Evolutionary conservation across 2,888 invertebrate genomes (phyloP).

Genomic region (Leptopterna dolabrata): DNA sequence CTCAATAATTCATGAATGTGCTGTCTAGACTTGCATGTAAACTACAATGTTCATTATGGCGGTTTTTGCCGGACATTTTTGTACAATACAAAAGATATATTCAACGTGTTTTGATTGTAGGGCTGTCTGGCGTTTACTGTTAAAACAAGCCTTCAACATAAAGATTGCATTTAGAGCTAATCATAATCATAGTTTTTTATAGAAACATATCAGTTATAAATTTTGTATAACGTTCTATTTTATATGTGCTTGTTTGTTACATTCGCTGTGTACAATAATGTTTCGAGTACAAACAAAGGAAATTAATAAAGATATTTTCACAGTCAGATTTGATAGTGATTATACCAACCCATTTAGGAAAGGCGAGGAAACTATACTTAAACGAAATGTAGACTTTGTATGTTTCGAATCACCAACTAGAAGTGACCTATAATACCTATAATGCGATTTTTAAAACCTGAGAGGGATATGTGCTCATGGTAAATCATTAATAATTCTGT

Average conservation of each 20-base stretch:
- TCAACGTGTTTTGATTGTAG: constrained; percentile 23
- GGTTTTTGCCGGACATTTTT: constrained; percentile 22
- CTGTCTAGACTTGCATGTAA: constrained; percentile 29
- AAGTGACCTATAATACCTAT: no score
- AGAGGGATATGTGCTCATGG: no score
- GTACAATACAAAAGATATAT: constrained; percentile 26
- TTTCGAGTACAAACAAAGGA: constrained; percentile 48
- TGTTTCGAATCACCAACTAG: no score
- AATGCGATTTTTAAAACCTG: no score
- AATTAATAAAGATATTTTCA: constrained; percentile 48
- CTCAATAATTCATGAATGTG: constrained; percentile 6
- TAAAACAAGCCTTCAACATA: constrained; percentile 52
- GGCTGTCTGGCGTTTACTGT: constrained; percentile 41
- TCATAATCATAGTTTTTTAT: constrained; percentile 51
- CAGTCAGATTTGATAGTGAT: background rate
- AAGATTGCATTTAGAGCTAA: constrained; percentile 56
- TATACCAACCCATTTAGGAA: no score
- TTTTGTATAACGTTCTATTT: constrained; percentile 55
- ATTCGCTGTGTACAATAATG: constrained; percentile 52
- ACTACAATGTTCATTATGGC: background rate
- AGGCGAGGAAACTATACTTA: no score
- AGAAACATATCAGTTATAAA: constrained; percentile 55
- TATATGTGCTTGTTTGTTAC: constrained; percentile 57
- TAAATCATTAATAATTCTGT: no score
- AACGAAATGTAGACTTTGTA: no score